Conservation (phyloP, 2,888 invertebrate species). For the Brachypalpus laphriformis region DNA sequence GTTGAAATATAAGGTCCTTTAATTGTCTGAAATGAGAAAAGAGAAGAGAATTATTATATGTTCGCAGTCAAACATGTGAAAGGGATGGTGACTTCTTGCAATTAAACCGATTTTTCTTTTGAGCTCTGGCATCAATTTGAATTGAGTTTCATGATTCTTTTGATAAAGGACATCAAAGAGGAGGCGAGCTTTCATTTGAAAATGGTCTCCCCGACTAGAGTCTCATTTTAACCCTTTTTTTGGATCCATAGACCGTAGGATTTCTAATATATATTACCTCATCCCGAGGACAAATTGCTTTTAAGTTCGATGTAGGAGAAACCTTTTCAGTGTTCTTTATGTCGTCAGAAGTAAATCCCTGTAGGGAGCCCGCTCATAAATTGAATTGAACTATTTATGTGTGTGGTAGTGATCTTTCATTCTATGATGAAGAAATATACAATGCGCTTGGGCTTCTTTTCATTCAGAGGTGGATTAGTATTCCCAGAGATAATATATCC, state of each 20-base stretch:
- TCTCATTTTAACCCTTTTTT: slow-evolving; percentile 5
- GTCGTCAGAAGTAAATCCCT: background rate
- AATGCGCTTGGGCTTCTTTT: background rate
- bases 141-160: background rate
- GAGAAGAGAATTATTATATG: background rate
- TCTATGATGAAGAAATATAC: background rate
- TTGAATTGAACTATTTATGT: slow-evolving; percentile 37
- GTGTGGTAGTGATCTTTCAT: background rate
- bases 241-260: background rate
- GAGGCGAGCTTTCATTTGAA: background rate
- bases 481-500: slow-evolving; percentile 4
- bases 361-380: slow-evolving; percentile 29
- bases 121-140: slow-evolving; percentile 1
- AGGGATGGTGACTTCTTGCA: background rate
- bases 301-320: slow-evolving; percentile 10
- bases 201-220: background rate
- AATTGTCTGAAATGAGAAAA: slow-evolving; percentile 36
- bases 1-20: slow-evolving; percentile 21
- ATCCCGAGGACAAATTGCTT: slow-evolving; percentile 11
- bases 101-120: slow-evolving; percentile 1
- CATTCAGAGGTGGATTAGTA: background rate
- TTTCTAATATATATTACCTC: background rate
- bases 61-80: background rate
- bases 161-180: slow-evolving; percentile 25
- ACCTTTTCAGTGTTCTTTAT: slow-evolving; percentile 24